phyloP scores from a whole-genome alignment of 1,140 invertebrate genomes.

The Bombus sibiricus region DNA sequence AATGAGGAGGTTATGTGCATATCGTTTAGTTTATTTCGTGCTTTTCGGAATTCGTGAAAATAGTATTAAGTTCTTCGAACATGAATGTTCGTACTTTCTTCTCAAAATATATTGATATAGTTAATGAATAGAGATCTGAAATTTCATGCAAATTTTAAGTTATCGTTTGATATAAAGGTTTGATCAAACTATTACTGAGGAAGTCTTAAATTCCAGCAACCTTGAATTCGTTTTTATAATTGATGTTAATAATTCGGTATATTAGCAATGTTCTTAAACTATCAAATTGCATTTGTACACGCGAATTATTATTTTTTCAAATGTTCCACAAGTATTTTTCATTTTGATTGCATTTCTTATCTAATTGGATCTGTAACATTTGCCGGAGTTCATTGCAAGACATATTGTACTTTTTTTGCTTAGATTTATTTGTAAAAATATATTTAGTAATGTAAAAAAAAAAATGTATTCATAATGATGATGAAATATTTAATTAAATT shows the following conservation, averaged over 20 bases:
- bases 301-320: not conserved
- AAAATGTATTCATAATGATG: not conserved
- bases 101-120: not conserved
- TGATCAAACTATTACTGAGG: not conserved
- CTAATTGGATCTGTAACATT: not conserved
- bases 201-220: slow-evolving; percentile 25
- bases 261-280: not conserved
- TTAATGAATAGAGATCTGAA: not conserved
- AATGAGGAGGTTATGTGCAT: slow-evolving; percentile 52
- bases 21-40: slow-evolving; percentile 19
- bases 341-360: not conserved
- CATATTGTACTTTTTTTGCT: not conserved
- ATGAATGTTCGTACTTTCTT: not conserved
- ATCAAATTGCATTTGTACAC: not conserved
- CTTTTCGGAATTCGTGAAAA: not conserved
- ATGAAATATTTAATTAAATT: not conserved
- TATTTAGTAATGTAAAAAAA: not conserved
- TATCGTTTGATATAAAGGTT: not conserved
- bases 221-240: slow-evolving; percentile 28
- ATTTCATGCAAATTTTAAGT: not conserved
- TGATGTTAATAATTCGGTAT: not conserved
- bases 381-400: not conserved
- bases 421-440: not conserved
- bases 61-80: not conserved
- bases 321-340: not conserved